Conservation (phyloP, 1,140 invertebrate genomes). For the Eubasilissa regina region DNA sequence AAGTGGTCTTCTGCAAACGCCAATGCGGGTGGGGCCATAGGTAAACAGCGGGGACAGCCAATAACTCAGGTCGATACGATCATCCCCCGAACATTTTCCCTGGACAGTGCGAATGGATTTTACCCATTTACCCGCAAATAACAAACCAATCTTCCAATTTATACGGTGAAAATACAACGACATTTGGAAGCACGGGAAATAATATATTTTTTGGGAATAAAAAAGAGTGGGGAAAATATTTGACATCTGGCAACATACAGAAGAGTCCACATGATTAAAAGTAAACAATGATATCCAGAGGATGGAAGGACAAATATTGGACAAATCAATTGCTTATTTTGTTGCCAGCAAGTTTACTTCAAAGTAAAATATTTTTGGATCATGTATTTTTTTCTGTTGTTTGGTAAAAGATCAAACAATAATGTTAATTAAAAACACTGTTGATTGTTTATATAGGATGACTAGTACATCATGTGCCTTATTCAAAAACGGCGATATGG, state of each 20-base stretch:
- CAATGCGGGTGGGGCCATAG: slow-evolving; percentile 46
- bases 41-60: slow-evolving; percentile 50
- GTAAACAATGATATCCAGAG: slow-evolving; percentile 1
- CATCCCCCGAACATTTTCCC: slow-evolving; percentile 28
- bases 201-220: not conserved
- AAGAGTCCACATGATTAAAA: slow-evolving; percentile 7
- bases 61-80: slow-evolving; percentile 57
- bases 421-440: too few relatives aligned
- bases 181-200: not conserved
- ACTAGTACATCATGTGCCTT: too few relatives aligned
- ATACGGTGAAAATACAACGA: slow-evolving; percentile 19
- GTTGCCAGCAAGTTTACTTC: too few relatives aligned
- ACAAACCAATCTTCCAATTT: slow-evolving; percentile 3
- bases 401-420: too few relatives aligned
- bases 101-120: slow-evolving; percentile 19
- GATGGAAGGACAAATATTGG: not conserved
- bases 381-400: too few relatives aligned
- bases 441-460: too few relatives aligned
- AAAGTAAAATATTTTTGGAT: too few relatives aligned
- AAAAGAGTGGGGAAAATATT: slow-evolving; percentile 22
- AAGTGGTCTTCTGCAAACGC: slow-evolving; percentile 46
- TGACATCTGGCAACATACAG: not conserved
- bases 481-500: too few relatives aligned
- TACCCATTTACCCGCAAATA: not conserved
- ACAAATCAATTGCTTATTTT: not conserved